Evolutionary conservation across 2,113 vertebrate species (phyloP), one percentile per base, ranked within the genome.

Genomic region (Myotis lucifugus): DNA sequence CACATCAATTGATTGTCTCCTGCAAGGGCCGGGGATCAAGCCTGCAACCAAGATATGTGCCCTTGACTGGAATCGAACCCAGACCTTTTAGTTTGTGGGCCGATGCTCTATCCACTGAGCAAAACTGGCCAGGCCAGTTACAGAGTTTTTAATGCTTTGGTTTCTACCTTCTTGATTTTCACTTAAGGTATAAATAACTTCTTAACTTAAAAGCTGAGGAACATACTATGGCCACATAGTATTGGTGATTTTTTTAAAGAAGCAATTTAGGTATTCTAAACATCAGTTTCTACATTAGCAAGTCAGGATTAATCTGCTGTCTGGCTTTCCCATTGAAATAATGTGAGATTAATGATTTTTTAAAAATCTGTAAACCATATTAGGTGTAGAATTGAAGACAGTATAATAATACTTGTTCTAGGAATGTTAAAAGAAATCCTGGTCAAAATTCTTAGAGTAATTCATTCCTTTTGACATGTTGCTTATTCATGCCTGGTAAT

Each of bases 151-250:
- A 61, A 79, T 86, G 56, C 23, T 73, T 93, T 73, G 78, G 4
- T 92, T 15, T n/a, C 76, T 82, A 23, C 48, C 46, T 86, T 85
- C 13, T 78, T 90, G 6, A 84, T 70, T 89, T 95, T 94, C 18
- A 74, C 17, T 70, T 77, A 83, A 78, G 82, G 5, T 91, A 64
- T 23, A 61, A 79, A 37, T 83, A 19, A 77, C 32, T 88, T 86
- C 27, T 9, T 77, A 87, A 15, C 46, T 81, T 92, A 42, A 91
- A 93, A 92, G 46, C 34, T 64, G 6, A 77, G 54, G 14, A 94
- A 50, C 46, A 70, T 86, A 37, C 34, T 83, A 2, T 88, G 40
- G 83, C 37, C 13, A 32, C 48, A 18, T 40, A 73, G 87, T 82
- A 64, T 54, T 95, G 50, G 34, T 64, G 66, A 88, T 91, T 25